phyloP scores from a whole-genome alignment of 2,113 vertebrate species.

The Opisthocomus hoazin region DNA sequence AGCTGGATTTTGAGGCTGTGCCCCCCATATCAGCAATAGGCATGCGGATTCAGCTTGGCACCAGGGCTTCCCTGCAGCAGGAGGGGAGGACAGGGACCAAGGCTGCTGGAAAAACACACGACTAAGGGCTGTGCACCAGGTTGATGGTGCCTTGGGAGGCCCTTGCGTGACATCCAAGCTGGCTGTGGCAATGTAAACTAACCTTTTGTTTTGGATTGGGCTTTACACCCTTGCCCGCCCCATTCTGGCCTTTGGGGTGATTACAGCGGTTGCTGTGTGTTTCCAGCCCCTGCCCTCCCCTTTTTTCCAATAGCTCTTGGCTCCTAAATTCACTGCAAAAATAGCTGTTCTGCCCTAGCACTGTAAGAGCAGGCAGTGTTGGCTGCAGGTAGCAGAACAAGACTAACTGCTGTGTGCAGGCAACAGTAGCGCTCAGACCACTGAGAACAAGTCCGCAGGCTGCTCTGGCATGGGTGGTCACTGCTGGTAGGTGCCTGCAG shows the following conservation, averaged over 20 bases:
- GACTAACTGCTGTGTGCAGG: too few relatives aligned
- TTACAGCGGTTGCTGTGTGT: neutral
- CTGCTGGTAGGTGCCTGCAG: neutral
- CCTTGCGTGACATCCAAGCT: neutral
- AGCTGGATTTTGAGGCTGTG: neutral
- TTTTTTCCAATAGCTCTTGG: neutral
- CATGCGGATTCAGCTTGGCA: neutral
- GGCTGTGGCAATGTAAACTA: neutral
- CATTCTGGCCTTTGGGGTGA: neutral
- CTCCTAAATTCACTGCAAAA: neutral
- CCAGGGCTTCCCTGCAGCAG: neutral
- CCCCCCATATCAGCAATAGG: rapidly evolving
- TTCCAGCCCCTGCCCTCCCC: rapidly evolving
- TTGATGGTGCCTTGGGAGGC: rapidly evolving
- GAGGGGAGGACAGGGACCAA: neutral
- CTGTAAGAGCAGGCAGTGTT: rapidly evolving
- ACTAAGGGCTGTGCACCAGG: rapidly evolving
- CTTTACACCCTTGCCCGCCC: neutral
- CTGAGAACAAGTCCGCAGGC: too few relatives aligned
- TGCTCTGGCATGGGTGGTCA: neutral
- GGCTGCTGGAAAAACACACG: neutral
- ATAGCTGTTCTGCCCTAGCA: neutral
- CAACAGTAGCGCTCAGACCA: neutral
- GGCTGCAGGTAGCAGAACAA: neutral
- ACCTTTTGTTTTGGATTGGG: neutral